Evolutionary conservation across 1,140 invertebrate genomes (phyloP).

Genomic region (Luehdorfia chinensis): DNA sequence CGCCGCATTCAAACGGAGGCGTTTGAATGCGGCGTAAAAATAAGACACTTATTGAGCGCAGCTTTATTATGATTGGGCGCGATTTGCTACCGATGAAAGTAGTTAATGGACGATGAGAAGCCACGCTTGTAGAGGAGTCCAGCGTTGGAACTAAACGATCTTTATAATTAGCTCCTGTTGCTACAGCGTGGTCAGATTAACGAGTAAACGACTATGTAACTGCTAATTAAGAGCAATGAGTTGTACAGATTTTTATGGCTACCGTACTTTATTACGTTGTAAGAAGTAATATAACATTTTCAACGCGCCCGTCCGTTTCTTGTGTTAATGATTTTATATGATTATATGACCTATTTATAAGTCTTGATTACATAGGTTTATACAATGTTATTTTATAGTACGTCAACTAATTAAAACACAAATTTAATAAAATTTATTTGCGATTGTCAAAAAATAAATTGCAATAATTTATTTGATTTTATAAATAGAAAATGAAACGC

Average conservation of each 20-base stretch:
- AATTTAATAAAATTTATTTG: no score
- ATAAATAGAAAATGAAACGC: no score
- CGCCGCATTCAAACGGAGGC: no score
- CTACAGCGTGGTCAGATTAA: neutral
- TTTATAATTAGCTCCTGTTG: conserved; percentile 4
- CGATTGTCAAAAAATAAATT: no score
- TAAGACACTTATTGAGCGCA: neutral
- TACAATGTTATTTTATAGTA: no score
- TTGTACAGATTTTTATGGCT: conserved; percentile 1
- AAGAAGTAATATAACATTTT: neutral
- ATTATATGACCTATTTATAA: no score
- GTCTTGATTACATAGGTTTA: no score
- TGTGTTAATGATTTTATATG: no score
- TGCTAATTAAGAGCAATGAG: conserved; percentile 3
- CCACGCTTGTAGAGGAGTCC: neutral
- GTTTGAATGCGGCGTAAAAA: conserved; percentile 5
- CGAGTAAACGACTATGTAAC: neutral
- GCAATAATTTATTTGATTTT: no score
- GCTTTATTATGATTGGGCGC: conserved; percentile 7
- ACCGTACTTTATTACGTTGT: neutral
- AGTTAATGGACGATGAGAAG: no score
- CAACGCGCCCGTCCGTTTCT: neutral
- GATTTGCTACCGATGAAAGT: neutral
- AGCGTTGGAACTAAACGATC: neutral
- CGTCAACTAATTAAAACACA: no score